phyloP scores from a whole-genome alignment of 1,140 invertebrate species.

The Hyles vespertilio region DNA sequence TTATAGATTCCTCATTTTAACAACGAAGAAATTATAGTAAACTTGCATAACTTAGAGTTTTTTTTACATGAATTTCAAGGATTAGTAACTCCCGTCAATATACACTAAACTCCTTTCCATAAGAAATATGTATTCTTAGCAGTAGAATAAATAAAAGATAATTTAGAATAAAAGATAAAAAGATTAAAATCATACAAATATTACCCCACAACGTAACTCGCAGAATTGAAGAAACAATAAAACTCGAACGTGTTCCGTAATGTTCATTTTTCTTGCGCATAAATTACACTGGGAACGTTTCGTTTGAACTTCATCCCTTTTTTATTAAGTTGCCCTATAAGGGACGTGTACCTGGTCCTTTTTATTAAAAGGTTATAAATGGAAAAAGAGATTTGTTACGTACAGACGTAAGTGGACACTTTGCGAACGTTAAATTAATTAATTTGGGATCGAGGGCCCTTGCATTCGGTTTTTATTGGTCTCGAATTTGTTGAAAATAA shows the following conservation, averaged over 20 bases:
- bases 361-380: constrained; percentile 25
- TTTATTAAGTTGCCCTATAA: constrained; percentile 28
- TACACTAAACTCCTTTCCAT: too few relatives aligned
- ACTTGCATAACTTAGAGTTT: too few relatives aligned
- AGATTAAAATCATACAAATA: neutral
- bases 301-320: constrained; percentile 32
- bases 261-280: constrained; percentile 28
- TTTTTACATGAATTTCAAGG: too few relatives aligned
- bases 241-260: constrained; percentile 22
- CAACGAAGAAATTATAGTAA: too few relatives aligned
- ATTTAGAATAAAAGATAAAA: too few relatives aligned
- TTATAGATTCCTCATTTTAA: too few relatives aligned
- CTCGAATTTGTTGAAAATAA: too few relatives aligned
- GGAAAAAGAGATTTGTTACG: constrained; percentile 20
- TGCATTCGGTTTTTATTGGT: constrained; percentile 13
- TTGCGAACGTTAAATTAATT: constrained; percentile 22
- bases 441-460: constrained; percentile 14
- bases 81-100: too few relatives aligned
- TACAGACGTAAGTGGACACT: constrained; percentile 17
- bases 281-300: constrained; percentile 26
- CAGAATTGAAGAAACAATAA: constrained; percentile 25
- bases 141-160: too few relatives aligned
- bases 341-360: constrained; percentile 20
- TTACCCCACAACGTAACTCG: neutral
- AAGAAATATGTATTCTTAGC: too few relatives aligned